Percentiles rank a stretch among this genome's conserved stretches.
Evolutionary conservation across 2,888 invertebrate genomes (phyloP).

Genomic region (Drosophila prostipennis): DNA sequence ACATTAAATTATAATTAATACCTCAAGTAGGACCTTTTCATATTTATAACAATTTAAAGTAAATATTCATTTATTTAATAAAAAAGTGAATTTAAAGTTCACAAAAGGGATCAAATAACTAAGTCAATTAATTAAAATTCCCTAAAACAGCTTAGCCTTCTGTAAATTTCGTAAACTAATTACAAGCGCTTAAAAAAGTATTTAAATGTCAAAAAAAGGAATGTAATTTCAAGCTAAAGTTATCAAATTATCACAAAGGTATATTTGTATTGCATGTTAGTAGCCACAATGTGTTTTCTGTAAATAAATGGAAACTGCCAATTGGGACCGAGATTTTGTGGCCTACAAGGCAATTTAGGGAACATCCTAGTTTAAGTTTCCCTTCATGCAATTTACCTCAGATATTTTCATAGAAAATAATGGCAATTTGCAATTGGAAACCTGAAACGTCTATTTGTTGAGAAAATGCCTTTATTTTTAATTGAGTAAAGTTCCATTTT

Average conservation of each 20-base stretch:
- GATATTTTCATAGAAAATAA: background rate
- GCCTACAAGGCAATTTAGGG: too few species aligned
- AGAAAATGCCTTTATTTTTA: background rate
- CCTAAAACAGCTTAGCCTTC: too few species aligned
- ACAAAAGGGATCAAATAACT: too few species aligned
- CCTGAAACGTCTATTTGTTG: background rate
- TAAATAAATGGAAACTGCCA: background rate
- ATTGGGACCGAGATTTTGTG: background rate
- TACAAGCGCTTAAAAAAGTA: background rate
- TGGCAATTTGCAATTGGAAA: too few species aligned
- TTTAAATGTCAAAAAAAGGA: background rate
- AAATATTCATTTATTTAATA: too few species aligned
- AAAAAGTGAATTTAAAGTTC: too few species aligned
- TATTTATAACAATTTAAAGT: too few species aligned
- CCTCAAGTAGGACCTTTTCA: too few species aligned
- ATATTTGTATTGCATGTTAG: background rate
- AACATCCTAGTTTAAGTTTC: background rate
- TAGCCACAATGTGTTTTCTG: background rate
- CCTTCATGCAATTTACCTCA: background rate
- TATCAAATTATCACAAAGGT: too few species aligned
- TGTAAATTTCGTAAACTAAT: background rate
- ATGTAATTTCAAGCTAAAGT: too few species aligned
- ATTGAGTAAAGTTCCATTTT: background rate
- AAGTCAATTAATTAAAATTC: background rate
- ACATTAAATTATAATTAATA: background rate